Conservation (phyloP, 1,140 invertebrate species). For the Caenorhabditis inopinata region DNA sequence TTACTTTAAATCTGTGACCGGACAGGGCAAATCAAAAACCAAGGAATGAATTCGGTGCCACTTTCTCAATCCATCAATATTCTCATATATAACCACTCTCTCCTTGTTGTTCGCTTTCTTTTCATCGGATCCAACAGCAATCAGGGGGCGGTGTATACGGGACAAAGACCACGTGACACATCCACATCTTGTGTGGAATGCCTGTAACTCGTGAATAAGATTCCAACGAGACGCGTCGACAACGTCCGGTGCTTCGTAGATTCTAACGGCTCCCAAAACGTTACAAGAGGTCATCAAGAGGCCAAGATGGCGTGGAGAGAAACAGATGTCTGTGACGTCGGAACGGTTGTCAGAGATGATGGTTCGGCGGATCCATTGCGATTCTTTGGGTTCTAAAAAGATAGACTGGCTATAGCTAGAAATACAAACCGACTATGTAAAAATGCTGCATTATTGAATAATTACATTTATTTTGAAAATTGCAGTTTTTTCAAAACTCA, state of each 20-base stretch:
- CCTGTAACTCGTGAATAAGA: slow-evolving; percentile 36
- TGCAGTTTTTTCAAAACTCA: background rate
- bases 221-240: slow-evolving; percentile 36
- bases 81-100: slow-evolving; percentile 35
- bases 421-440: too few relatives aligned
- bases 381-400: background rate
- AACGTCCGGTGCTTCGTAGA: slow-evolving; percentile 43
- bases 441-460: too few relatives aligned
- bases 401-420: too few relatives aligned
- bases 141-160: slow-evolving; percentile 31
- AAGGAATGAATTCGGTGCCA: background rate
- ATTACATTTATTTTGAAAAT: background rate
- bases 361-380: slow-evolving; percentile 33
- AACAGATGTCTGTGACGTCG: slow-evolving; percentile 37
- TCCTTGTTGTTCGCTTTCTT: slow-evolving; percentile 2
- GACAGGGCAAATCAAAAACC: slow-evolving; percentile 16
- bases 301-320: slow-evolving; percentile 22
- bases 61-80: slow-evolving; percentile 38
- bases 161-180: slow-evolving; percentile 30
- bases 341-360: slow-evolving; percentile 34
- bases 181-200: slow-evolving; percentile 31
- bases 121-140: slow-evolving; percentile 39
- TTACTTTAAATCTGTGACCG: background rate
- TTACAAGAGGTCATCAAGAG: slow-evolving; percentile 19
- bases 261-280: slow-evolving; percentile 24